Conservation (phyloP, 2,888 invertebrate species). For the Julus scanicus region DNA sequence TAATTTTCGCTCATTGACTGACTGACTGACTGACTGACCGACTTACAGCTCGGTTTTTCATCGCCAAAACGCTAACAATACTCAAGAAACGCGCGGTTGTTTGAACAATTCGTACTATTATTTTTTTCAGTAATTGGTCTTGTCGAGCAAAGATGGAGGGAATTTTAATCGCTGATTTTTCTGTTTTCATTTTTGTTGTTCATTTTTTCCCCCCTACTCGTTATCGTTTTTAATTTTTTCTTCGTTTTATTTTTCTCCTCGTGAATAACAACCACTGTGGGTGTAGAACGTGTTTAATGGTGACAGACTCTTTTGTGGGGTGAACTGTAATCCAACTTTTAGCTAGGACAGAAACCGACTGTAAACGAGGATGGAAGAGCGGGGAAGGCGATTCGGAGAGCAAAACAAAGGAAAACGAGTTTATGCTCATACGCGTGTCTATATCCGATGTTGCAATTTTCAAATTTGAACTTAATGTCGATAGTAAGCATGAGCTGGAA, state of each 20-base stretch:
- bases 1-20: not conserved
- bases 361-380: not conserved
- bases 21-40: too few relatives aligned
- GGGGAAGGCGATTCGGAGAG: not conserved
- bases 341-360: constrained; percentile 32
- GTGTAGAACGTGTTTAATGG: constrained; percentile 38
- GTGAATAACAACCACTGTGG: constrained; percentile 29
- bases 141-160: not conserved
- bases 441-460: too few relatives aligned
- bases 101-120: not conserved
- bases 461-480: too few relatives aligned
- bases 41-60: not conserved
- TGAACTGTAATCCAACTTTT: constrained; percentile 45
- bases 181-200: not conserved
- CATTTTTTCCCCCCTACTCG: not conserved
- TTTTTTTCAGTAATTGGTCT: not conserved
- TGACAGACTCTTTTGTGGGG: constrained; percentile 44
- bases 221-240: not conserved
- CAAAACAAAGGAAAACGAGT: not conserved
- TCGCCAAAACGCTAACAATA: constrained; percentile 28
- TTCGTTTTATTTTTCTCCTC: not conserved
- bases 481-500: too few relatives aligned
- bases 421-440: not conserved
- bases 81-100: constrained; percentile 8
- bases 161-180: not conserved